Percentiles rank a stretch among this genome's conserved stretches.
phyloP scores from a whole-genome alignment of 2,113 vertebrate genomes.

The Sapayoa aenigma region DNA sequence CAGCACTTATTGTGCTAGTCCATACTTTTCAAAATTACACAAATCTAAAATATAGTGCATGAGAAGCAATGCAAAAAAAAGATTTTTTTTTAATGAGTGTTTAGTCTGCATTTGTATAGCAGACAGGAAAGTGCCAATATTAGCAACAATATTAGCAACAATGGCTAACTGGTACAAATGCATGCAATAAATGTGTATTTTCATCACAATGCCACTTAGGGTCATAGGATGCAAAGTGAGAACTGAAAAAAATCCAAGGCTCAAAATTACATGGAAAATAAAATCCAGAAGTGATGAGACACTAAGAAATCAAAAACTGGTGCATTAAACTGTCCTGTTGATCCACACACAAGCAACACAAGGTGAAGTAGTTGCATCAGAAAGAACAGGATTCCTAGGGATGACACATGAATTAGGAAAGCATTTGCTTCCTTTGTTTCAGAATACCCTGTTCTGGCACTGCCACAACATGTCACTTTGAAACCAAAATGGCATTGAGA shows the following conservation, averaged over 20 bases:
- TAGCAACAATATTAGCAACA: not conserved
- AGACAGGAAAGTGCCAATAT: not conserved
- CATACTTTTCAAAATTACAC: not conserved
- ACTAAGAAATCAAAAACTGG: not conserved
- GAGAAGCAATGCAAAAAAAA: not conserved
- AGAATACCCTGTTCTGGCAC: not conserved
- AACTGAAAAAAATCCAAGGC: not conserved
- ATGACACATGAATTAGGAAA: slow-evolving; percentile 30
- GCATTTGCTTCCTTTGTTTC: not conserved
- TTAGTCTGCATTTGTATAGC: not conserved
- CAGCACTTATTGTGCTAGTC: not conserved
- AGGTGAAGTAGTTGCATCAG: not conserved
- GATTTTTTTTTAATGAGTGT: not conserved
- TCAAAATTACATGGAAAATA: not conserved
- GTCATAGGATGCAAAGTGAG: not conserved
- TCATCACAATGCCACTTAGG: not conserved
- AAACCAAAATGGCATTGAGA: slow-evolving; percentile 41
- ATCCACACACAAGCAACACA: not conserved
- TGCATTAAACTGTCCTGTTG: not conserved
- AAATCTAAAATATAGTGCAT: not conserved
- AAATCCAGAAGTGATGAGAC: not conserved
- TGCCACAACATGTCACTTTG: slow-evolving; percentile 42
- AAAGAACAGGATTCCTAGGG: not conserved
- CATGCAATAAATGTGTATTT: not conserved
- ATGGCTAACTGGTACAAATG: not conserved